Evolutionary conservation across 2,113 vertebrate genomes (phyloP).

Genomic region (Progne subis): DNA sequence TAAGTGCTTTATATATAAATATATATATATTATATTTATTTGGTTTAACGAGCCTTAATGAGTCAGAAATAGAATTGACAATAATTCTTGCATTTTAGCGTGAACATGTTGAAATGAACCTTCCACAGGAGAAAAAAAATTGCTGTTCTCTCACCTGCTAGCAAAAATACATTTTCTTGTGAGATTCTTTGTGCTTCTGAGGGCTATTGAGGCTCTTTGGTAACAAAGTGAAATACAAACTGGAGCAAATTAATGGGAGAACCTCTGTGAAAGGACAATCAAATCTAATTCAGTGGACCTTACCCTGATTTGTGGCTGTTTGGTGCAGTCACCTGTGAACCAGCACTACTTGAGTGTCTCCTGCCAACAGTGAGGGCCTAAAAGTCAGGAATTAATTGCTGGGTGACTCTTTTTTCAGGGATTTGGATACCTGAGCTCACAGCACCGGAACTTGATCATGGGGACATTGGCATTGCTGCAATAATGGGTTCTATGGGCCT

Average conservation of each 20-base stretch:
- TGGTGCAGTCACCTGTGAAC: background rate
- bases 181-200: background rate
- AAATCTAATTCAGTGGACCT: background rate
- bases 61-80: conserved; percentile 44
- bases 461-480: background rate
- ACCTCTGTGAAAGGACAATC: background rate
- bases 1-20: background rate
- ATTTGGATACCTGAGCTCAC: background rate
- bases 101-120: conserved; percentile 13
- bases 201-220: background rate
- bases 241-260: background rate
- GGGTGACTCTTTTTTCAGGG: background rate
- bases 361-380: fast-evolving
- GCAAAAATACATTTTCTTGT: background rate
- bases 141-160: background rate
- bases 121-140: background rate
- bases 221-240: conserved; percentile 3
- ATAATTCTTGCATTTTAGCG: background rate
- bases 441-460: background rate
- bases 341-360: background rate
- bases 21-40: background rate
- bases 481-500: background rate
- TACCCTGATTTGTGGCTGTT: background rate
- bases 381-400: background rate
- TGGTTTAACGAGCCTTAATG: conserved; percentile 19